Conservation (phyloP, 2,888 invertebrate genomes). For the Dynastes grantii region DNA sequence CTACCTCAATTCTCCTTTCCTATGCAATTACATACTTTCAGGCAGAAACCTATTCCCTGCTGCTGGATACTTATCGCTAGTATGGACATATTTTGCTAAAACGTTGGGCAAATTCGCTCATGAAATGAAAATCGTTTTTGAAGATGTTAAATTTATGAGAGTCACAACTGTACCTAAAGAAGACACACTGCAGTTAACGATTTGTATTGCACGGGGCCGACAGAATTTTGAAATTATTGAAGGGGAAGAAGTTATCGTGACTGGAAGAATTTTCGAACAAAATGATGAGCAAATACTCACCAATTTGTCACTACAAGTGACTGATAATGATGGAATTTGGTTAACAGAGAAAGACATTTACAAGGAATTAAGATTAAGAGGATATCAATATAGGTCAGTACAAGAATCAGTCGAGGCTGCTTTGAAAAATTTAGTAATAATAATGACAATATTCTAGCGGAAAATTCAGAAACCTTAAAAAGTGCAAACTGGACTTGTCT, state of each 20-base stretch:
- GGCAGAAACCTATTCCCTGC: constrained; percentile 74
- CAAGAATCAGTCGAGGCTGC: too few relatives aligned
- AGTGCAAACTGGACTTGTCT: constrained; percentile 62
- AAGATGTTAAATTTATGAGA: constrained; percentile 72
- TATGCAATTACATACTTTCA: constrained; percentile 48
- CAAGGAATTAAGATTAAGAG: constrained; percentile 79
- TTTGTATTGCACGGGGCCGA: constrained; percentile 61
- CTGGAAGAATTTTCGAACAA: constrained; percentile 44
- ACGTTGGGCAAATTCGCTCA: constrained; percentile 65
- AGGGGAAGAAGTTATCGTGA: constrained; percentile 16
- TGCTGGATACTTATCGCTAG: constrained; percentile 72
- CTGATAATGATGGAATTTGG: constrained; percentile 3
- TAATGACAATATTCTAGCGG: constrained; percentile 54
- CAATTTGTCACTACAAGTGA: too few relatives aligned
- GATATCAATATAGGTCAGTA: constrained; percentile 72
- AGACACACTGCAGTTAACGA: constrained; percentile 58
- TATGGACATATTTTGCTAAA: constrained; percentile 74
- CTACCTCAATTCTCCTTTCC: neutral
- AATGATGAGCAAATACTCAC: neutral
- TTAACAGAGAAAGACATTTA: constrained; percentile 74
- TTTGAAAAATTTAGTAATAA: neutral
- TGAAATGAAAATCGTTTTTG: constrained; percentile 73
- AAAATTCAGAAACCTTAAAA: constrained; percentile 58
- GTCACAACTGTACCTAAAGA: constrained; percentile 69
- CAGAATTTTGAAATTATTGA: constrained; percentile 50